Base-by-base conservation (phyloP, 2,797 vertebrate species). In the Ctenosaura bakeri region DNA sequence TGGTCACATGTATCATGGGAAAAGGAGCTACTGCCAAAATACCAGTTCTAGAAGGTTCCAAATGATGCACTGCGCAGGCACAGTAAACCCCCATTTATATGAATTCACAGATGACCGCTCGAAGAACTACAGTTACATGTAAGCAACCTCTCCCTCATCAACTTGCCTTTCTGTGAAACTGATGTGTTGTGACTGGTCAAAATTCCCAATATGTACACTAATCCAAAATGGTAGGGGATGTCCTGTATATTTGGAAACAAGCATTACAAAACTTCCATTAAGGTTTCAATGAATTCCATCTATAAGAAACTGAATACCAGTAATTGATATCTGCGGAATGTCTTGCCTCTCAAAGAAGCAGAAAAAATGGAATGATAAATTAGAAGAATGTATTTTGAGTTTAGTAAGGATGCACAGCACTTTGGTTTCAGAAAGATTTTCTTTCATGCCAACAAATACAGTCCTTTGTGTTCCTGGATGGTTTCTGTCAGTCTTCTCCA, bases 371-470 rank as follows among this genome's bases (percentile, higher is more conserved):
- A 77, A n/a, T 20, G 12, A 71, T 88, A 26, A 86, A 13, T 22
- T 85, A 91, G 52, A 32, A 13, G 29, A 1, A 50, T 9, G 50
- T 82, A 54, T 0, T 0, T 82, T 46, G 66, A 14, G 88, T 76
- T 73, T 52, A 83, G 14, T 26, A 24, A 29, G 86, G 26, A 29
- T 59, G 16, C 1, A 10, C 83, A 56, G 35, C 35, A 13, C 38
- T 32, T 26, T 46, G 29, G 24, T 35, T 35, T 2, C 12, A 4
- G 14, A 12, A 35, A n/a, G 26, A 6, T 22, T 91, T 88, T 59
- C 54, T 13, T 92, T 86, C 29, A 22, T 79, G 29, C 9, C 38
- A 59, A 87, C 62, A 77, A 20, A 82, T 12, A 86, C 79, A 42
- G 9, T 90, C 16, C 22, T 76, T n/a, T 85, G 59, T 62, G 52